Percentiles rank a stretch among this genome's conserved stretches.
These are phyloP conservation scores for Sipha maydis DNA, from an alignment of 2,888 invertebrate genomes.

Conservation along the genomic window DNA sequence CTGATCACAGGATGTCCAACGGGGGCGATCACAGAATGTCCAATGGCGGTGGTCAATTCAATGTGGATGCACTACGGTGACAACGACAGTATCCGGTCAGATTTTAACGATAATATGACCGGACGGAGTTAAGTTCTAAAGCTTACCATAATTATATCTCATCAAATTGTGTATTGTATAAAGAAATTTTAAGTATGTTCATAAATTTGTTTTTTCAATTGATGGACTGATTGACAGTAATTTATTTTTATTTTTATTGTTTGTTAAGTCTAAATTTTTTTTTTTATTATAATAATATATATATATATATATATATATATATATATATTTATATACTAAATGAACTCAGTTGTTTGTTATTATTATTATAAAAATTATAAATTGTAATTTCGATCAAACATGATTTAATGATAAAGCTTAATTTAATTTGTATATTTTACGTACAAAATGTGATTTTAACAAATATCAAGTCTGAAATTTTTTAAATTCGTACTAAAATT, in stretches of 20 bases:
- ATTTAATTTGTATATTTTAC: constrained; percentile 30
- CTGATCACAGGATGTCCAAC: constrained; percentile 41
- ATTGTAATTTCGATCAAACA: neutral
- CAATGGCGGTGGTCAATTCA: constrained; percentile 47
- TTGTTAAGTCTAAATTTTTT: constrained; percentile 23
- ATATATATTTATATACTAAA: constrained; percentile 1
- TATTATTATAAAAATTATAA: constrained; percentile 17
- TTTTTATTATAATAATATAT: neutral
- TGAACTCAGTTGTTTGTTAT: constrained; percentile 44
- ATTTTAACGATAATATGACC: constrained; percentile 35
- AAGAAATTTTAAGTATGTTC: constrained; percentile 42
- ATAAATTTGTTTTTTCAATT: constrained; percentile 56
- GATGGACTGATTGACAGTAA: constrained; percentile 53
- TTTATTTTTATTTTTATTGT: constrained; percentile 45
- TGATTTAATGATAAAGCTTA: neutral
- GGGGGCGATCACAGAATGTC: constrained; percentile 63
- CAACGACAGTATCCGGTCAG: constrained; percentile 62
- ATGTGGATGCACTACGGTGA: constrained; percentile 56
- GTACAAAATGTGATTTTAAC: constrained; percentile 16
- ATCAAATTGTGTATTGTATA: constrained; percentile 19
- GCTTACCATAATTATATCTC: constrained; percentile 31
- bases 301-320: no score
- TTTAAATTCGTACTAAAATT: neutral
- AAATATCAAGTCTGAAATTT: constrained; percentile 37
- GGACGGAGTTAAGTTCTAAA: neutral